Evolutionary conservation across 2,113 vertebrate species (phyloP).

Genomic region (Nettapus auritus): DNA sequence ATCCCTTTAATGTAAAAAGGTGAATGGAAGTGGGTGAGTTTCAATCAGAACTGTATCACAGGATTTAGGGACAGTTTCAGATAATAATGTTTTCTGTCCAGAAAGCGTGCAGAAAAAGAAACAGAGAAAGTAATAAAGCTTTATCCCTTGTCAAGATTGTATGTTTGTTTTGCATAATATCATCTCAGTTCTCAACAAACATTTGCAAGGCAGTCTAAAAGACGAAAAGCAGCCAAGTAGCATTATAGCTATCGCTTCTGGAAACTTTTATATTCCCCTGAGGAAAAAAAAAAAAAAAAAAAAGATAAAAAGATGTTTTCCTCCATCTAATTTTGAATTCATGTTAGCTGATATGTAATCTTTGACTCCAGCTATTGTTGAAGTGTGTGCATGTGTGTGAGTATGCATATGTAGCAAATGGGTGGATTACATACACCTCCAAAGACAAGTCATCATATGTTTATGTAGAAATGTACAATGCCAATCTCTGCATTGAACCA

Average conservation of each 20-base stretch:
- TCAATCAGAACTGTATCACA: not conserved
- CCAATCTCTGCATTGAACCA: not conserved
- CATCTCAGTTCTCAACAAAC: not conserved
- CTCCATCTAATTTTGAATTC: not conserved
- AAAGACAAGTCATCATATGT: not conserved
- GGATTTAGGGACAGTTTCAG: not conserved
- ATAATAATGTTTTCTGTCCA: not conserved
- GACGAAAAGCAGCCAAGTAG: not conserved
- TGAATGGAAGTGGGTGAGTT: not conserved
- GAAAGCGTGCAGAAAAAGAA: not conserved
- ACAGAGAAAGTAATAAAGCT: not conserved
- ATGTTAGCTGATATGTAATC: not conserved
- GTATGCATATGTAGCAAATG: fast-evolving
- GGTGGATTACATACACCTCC: not conserved
- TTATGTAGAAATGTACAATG: not conserved
- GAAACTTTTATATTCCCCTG: not conserved
- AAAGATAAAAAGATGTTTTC: not conserved
- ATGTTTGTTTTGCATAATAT: not conserved
- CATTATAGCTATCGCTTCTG: not conserved
- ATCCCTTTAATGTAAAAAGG: not conserved
- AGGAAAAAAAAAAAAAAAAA: not conserved
- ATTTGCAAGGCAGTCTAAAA: not conserved
- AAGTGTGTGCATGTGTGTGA: not conserved
- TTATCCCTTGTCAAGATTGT: not conserved
- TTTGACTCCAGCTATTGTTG: not conserved